phyloP scores from a whole-genome alignment of 2,113 vertebrate genomes.

The Toxostoma redivivum region DNA sequence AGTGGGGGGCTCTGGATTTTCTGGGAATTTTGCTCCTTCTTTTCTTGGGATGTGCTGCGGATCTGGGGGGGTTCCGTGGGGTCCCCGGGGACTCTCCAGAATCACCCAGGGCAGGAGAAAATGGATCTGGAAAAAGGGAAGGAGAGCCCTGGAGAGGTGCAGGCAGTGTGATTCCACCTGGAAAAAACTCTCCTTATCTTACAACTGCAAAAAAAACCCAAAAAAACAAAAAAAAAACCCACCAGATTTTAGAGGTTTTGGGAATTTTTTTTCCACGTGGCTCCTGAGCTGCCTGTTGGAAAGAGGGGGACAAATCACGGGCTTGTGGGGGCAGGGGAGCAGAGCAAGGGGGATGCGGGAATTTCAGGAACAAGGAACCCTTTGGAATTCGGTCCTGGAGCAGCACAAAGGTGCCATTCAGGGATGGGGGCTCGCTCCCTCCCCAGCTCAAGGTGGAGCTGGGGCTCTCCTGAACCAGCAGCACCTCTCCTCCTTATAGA shows the following conservation, averaged over 20 bases:
- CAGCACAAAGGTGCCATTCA: constrained; percentile 38
- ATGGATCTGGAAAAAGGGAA: neutral
- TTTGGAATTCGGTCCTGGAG: neutral
- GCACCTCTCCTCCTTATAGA: neutral
- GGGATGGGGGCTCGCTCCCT: neutral
- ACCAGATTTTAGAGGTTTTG: neutral
- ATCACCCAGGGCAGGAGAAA: neutral
- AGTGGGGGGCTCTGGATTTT: neutral
- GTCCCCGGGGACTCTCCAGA: fast-evolving
- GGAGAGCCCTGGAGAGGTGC: neutral
- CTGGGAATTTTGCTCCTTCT: neutral
- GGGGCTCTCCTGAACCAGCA: neutral
- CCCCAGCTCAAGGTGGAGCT: neutral
- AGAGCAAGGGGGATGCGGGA: neutral
- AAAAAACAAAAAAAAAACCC: neutral
- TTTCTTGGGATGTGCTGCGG: neutral
- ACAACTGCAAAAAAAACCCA: neutral
- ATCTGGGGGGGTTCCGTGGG: fast-evolving
- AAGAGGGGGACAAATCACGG: neutral
- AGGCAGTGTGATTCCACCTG: neutral
- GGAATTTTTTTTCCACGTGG: neutral
- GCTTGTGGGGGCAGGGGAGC: neutral
- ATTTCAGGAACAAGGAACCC: neutral
- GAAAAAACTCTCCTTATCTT: neutral
- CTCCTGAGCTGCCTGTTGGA: neutral